Evolutionary conservation across 1,140 invertebrate genomes (phyloP), one percentile per base, ranked within the genome.

Genomic region (Drosophila novamexicana): DNA sequence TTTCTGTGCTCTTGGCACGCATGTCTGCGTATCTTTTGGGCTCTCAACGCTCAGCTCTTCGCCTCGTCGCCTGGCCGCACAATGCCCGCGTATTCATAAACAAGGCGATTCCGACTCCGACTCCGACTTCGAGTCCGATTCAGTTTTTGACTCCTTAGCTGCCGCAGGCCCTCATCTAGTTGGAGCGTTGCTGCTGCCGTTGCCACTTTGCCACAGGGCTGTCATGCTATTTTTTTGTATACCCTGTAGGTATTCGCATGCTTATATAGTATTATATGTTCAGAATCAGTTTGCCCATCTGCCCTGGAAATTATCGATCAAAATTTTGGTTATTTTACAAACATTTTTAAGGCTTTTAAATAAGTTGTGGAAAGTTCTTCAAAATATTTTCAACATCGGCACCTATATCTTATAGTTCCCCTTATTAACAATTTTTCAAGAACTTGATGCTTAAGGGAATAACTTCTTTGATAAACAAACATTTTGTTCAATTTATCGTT

Each of bases 71-170:
- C 56, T 44, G 36, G 54, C 64, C 80, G 76, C 71, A 85, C 82
- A 86, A 86, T 86, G 83, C 52, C 72, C 53, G 79, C 79, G 76
- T 86, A 86, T 86, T 88, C 82, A 86, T 86, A 83, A 86, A 81
- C 71, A 86, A 82, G 79, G 79, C 64, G 39, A 66, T 64, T 72
- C 71, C 59, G 42, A 45, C 47, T 62, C 36, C 56, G 47, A 50
- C 39, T 73, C 44, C n/a, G 29, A 16, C 34, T 57, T 42, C 57
- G 29, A 16, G 34, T 57, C 44, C 57, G 37, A 62, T 39, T 65
- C 40, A 63, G 62, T 16, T 58, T n/a, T 18, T 5, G 22, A 65
- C 50, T 54, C n/a, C 58, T 58, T 49, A 49, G 53, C 53, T 22
- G 53, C 42, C 57, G 29, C 73, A 59, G 57, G 63, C 70, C 62